phyloP scores from a whole-genome alignment of 2,888 invertebrate genomes.

The Melieria crassipennis region DNA sequence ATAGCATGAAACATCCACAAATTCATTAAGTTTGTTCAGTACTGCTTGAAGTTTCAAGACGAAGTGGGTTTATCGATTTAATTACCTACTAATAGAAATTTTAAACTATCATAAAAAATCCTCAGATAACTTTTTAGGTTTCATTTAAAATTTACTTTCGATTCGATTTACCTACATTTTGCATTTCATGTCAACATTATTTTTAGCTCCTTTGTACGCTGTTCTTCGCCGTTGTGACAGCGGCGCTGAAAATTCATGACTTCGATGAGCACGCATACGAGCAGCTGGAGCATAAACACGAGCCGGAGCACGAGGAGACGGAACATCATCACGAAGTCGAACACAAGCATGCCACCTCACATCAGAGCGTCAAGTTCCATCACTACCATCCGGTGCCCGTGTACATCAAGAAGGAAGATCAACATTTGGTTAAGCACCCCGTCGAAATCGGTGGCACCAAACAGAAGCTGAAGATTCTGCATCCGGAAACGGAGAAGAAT shows the following conservation, averaged over 20 bases:
- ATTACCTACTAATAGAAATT: no score
- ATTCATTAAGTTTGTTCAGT: no score
- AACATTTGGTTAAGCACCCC: slow-evolving; percentile 73
- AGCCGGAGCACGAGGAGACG: slow-evolving; percentile 64
- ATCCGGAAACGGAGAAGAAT: slow-evolving; percentile 71
- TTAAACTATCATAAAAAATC: no score
- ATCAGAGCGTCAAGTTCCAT: slow-evolving; percentile 76
- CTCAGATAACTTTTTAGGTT: background rate
- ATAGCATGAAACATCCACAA: no score
- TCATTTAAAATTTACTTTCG: background rate
- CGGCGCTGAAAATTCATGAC: slow-evolving; percentile 58
- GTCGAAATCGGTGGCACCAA: slow-evolving; percentile 73
- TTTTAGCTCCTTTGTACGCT: slow-evolving; percentile 53
- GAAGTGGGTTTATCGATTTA: no score
- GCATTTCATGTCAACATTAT: background rate
- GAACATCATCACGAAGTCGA: slow-evolving; percentile 71
- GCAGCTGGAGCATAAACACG: slow-evolving; percentile 37
- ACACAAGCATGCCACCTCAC: slow-evolving; percentile 75
- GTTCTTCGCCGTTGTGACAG: slow-evolving; percentile 41
- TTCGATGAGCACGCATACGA: slow-evolving; percentile 47
- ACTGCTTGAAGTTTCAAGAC: no score
- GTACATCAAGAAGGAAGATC: slow-evolving; percentile 75
- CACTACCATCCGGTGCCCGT: slow-evolving; percentile 78
- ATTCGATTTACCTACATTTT: background rate
- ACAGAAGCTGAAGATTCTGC: slow-evolving; percentile 70